A percentile compares a stretch with the other conserved stretches of the same genome.
phyloP scores from a whole-genome alignment of 1,140 invertebrate species.

The Heliconius nattereri region DNA sequence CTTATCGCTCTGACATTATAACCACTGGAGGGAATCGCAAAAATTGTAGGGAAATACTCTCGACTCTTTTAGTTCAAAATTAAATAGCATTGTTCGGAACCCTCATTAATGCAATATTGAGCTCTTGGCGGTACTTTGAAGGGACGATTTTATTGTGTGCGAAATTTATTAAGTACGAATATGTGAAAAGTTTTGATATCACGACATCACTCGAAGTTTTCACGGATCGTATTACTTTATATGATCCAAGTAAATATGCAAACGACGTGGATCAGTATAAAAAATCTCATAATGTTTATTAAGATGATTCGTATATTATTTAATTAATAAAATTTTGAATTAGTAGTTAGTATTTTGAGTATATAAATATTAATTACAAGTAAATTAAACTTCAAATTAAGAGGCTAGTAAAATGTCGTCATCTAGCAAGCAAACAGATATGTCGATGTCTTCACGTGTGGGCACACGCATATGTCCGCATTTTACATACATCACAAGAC shows the following conservation, averaged over 20 bases:
- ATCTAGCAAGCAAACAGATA: no score
- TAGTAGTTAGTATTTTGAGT: no score
- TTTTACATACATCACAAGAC: no score
- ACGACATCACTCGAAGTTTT: slow-evolving; percentile 26
- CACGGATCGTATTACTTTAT: slow-evolving; percentile 17
- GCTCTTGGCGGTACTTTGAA: slow-evolving; percentile 53
- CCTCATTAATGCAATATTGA: slow-evolving; percentile 80
- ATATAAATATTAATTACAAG: not conserved
- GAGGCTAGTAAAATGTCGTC: no score
- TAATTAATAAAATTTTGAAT: not conserved
- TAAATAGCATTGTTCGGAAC: slow-evolving; percentile 77
- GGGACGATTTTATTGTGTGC: slow-evolving; percentile 72
- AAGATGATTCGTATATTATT: not conserved
- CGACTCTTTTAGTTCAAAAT: slow-evolving; percentile 74
- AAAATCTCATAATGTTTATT: not conserved
- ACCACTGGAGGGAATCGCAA: slow-evolving; percentile 19
- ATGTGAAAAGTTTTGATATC: slow-evolving; percentile 46
- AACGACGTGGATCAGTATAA: not conserved
- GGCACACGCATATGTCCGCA: no score
- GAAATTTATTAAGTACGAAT: slow-evolving; percentile 67
- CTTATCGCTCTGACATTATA: slow-evolving; percentile 44
- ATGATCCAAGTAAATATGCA: not conserved
- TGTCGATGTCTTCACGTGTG: no score
- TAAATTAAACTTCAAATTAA: not conserved
- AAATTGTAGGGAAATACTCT: slow-evolving; percentile 49